Percentiles rank a stretch among this genome's conserved stretches.
Evolutionary conservation across 2,888 invertebrate genomes (phyloP).

Genomic region (Phalangium opilio): DNA sequence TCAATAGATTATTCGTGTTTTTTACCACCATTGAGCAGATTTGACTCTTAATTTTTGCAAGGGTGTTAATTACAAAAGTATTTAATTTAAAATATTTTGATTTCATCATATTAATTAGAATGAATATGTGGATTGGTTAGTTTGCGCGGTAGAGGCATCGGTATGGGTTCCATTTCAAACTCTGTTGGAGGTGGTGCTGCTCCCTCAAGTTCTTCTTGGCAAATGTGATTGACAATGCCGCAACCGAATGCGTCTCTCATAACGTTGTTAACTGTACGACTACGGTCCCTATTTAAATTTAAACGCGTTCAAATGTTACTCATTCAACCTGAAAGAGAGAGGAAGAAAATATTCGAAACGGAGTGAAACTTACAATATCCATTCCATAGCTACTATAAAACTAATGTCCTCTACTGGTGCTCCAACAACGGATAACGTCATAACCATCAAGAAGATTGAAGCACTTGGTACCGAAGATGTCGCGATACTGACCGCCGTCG

Average conservation of each 20-base stretch:
- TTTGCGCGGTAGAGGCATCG: too few species aligned
- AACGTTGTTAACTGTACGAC: constrained; percentile 74
- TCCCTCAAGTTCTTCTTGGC: constrained; percentile 46
- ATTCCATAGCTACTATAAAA: constrained; percentile 67
- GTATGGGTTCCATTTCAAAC: not conserved
- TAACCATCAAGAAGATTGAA: constrained; percentile 60
- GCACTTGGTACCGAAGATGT: constrained; percentile 76
- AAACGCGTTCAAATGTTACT: not conserved
- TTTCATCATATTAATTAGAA: too few species aligned
- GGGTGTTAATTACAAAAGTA: too few species aligned
- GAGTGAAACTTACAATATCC: constrained; percentile 81
- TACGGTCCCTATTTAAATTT: constrained; percentile 48
- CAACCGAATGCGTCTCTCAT: constrained; percentile 74
- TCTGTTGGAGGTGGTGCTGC: not conserved
- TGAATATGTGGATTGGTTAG: too few species aligned
- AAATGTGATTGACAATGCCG: constrained; percentile 64
- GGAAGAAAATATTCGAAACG: not conserved
- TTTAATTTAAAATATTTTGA: too few species aligned
- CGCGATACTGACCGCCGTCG: constrained; percentile 74
- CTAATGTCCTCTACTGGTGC: constrained; percentile 67
- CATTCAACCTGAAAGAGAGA: not conserved
- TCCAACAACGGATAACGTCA: constrained; percentile 65
- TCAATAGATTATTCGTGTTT: too few species aligned
- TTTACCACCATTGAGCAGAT: too few species aligned
- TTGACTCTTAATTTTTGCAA: too few species aligned